phyloP scores from a whole-genome alignment of 2,888 invertebrate genomes.

The Pollenia griseotomentosa region DNA sequence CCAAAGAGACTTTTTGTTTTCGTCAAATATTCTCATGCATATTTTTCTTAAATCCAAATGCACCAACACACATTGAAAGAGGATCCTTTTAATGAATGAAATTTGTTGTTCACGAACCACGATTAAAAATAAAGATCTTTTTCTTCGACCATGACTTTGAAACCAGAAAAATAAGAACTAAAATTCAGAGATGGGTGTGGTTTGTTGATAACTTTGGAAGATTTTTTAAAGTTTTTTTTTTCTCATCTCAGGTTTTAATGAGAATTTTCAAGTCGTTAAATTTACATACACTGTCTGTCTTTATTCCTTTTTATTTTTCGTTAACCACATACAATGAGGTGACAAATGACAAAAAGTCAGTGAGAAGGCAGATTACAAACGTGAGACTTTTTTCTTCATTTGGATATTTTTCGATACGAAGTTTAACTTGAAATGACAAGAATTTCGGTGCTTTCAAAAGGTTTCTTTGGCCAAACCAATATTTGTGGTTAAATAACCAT shows the following conservation, averaged over 20 bases:
- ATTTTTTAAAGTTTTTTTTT: constrained; percentile 35
- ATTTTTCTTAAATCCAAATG: constrained; percentile 17
- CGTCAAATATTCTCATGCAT: constrained; percentile 39
- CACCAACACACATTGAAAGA: constrained; percentile 11
- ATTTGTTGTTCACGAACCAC: constrained; percentile 52
- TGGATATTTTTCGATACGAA: neutral
- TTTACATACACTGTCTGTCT: constrained; percentile 15
- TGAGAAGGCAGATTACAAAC: constrained; percentile 58
- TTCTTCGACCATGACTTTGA: constrained; percentile 67
- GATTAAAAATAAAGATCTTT: constrained; percentile 55
- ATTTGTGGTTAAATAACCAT: constrained; percentile 58
- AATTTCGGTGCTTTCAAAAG: constrained; percentile 65
- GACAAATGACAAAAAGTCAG: constrained; percentile 66
- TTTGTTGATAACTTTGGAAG: constrained; percentile 27
- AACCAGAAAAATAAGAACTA: constrained; percentile 29
- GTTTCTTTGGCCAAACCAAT: constrained; percentile 57
- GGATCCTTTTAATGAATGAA: constrained; percentile 70
- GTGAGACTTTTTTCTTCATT: constrained; percentile 38
- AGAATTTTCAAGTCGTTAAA: constrained; percentile 56
- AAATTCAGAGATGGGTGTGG: constrained; percentile 51
- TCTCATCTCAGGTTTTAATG: constrained; percentile 34
- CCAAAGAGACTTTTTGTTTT: constrained; percentile 14
- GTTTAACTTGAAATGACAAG: constrained; percentile 2
- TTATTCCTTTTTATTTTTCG: neutral
- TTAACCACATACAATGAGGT: constrained; percentile 62